These are phyloP conservation scores for Tragopan temminckii DNA, from an alignment of 2,797 vertebrate species.

Conservation along the genomic window DNA sequence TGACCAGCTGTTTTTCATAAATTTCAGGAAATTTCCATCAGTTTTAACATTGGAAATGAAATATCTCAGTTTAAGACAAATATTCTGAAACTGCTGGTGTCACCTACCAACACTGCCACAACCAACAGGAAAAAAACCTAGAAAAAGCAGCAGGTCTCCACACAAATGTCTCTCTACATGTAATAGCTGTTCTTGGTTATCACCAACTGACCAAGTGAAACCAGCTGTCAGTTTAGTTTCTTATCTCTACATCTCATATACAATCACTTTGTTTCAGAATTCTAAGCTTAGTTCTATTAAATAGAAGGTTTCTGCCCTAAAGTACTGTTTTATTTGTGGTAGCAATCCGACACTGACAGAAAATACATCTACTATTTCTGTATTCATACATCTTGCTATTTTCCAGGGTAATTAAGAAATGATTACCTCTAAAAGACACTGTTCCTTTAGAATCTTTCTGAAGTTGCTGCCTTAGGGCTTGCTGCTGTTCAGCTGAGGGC, in stretches of 20 bases:
- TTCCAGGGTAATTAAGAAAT: conserved; percentile 39
- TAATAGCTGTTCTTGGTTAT: neutral
- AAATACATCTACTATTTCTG: neutral
- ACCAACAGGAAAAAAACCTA: neutral
- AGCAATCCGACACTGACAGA: neutral
- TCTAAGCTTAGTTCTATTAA: neutral
- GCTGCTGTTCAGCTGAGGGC: conserved; percentile 86
- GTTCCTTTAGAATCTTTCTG: conserved; percentile 84
- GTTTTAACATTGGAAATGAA: neutral
- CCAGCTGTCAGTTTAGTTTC: neutral
- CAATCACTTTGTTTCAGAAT: neutral
- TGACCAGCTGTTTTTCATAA: neutral
- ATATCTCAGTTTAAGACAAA: neutral
- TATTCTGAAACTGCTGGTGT: neutral
- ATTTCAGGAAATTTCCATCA: neutral
- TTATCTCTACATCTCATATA: neutral
- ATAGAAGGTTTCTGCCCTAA: neutral
- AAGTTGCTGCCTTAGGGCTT: conserved; percentile 85
- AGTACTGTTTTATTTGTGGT: neutral
- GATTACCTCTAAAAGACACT: conserved; percentile 89
- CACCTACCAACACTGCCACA: neutral
- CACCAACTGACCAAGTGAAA: neutral
- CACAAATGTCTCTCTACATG: neutral
- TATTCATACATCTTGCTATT: neutral
- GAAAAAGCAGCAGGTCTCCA: neutral